Percentiles rank a stretch among this genome's conserved stretches.
Evolutionary conservation across 2,113 vertebrate species (phyloP).

Genomic region (Proteles cristata): DNA sequence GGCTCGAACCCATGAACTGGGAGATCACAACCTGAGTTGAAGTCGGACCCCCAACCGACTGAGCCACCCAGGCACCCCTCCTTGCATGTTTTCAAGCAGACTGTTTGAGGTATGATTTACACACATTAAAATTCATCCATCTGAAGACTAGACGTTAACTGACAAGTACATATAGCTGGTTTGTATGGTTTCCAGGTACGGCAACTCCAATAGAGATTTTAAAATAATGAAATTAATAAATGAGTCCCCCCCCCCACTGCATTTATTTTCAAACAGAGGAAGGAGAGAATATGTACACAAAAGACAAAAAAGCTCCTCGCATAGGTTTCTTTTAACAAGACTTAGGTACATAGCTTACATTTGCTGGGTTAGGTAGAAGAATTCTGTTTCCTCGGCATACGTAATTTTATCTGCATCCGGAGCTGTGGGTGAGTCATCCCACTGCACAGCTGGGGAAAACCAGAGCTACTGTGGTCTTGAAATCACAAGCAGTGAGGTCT

Average conservation of each 20-base stretch:
- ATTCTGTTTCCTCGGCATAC: background rate
- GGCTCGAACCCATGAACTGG: too few relatives aligned
- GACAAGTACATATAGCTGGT: background rate
- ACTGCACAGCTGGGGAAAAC: background rate
- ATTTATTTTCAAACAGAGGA: slow-evolving; percentile 16
- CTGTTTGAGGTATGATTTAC: background rate
- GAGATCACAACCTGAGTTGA: too few relatives aligned
- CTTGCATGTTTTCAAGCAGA: background rate
- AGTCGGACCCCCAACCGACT: too few relatives aligned
- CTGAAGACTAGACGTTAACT: background rate
- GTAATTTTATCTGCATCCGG: background rate
- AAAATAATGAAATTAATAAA: slow-evolving; percentile 12
- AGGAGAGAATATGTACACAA: background rate
- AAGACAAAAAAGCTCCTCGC: background rate
- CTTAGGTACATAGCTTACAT: background rate
- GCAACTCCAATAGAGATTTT: background rate
- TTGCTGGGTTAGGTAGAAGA: background rate
- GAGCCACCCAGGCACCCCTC: background rate
- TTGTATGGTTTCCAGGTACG: background rate
- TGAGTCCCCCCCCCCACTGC: background rate
- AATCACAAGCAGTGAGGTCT: background rate
- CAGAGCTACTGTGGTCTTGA: background rate
- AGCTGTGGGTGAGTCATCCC: background rate
- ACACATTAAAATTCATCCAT: background rate
- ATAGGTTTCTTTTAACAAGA: background rate